Base-by-base conservation (phyloP, 1,140 invertebrate species). In the Drosophila lacteicornis region DNA sequence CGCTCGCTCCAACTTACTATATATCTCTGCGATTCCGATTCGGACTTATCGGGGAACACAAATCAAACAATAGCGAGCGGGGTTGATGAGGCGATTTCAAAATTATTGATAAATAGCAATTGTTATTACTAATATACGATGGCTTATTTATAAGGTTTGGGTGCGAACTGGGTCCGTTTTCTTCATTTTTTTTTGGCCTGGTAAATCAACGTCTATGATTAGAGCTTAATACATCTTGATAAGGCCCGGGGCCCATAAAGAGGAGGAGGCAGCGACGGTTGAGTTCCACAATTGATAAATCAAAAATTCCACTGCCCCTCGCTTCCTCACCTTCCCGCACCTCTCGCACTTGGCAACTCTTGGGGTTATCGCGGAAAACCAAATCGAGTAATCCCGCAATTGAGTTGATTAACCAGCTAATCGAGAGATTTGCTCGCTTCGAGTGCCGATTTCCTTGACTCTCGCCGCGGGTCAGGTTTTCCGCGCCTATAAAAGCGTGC, bases 201-300 rank as follows among this genome's bases (percentile, higher is more conserved):
- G 71, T 87, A 88, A 88, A 88, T 88, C 84, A 88, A 90, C 78
- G 84, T 84, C 77, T 90, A 75, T 88, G 85, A 88, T 88, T 88
- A 90, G 69, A 84, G 69, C 80, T 88, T 87, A 87, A 87, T 87
- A 87, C 71, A 88, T 88, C 73, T 90, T 84, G 85, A 87, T 87
- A 83, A 70, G 60, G n/a, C 42, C 6, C 33, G 25, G 59, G 51
- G 8, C n/a, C 38, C 66, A 49, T 27, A 59, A 68, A 61, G 33
- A 66, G 67, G 38, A 30, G 33, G 33, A 33, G 33, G 33, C 40
- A 68, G 25, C 22, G 27, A 36, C 3, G 53, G 59, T 47, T 66
- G 50, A 47, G 59, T 63, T 61, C 38, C 30, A 55, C 51, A 76
- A 69, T 87, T 87, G 76, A 88, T 88, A 88, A 87, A 87, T 87